These are phyloP conservation scores for Melanotaenia pygmaea DNA, from an alignment of 2,797 vertebrate species.

Conservation along the genomic window DNA sequence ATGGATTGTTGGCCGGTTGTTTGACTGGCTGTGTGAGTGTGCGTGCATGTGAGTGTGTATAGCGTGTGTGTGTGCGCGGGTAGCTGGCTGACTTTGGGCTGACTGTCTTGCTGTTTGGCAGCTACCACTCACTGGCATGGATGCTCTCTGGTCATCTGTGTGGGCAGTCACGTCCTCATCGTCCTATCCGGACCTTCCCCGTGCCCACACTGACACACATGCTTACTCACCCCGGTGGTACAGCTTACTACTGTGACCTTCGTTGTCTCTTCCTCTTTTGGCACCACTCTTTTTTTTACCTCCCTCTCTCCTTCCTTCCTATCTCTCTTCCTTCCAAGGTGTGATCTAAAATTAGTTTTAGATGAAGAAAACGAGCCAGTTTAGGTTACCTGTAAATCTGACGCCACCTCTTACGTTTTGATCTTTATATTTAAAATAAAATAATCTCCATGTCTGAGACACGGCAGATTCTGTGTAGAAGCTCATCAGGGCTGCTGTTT, in stretches of 20 bases:
- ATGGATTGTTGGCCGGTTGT: conserved; percentile 54
- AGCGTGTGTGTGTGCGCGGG: neutral
- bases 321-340: conserved; percentile 26
- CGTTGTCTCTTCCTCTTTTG: conserved; percentile 65
- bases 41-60: neutral
- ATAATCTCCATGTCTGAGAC: neutral
- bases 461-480: neutral
- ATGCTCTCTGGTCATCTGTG: conserved; percentile 66
- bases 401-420: conserved; percentile 1
- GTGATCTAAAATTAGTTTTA: conserved; percentile 59
- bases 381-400: conserved; percentile 47
- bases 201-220: conserved; percentile 17
- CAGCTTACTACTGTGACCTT: conserved; percentile 63
- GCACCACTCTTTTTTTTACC: conserved; percentile 41
- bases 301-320: conserved; percentile 45
- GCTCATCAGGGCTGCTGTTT: neutral
- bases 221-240: conserved; percentile 24
- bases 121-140: conserved; percentile 42
- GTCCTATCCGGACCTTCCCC: conserved; percentile 57
- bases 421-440: neutral
- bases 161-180: conserved; percentile 56
- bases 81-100: conserved; percentile 61
- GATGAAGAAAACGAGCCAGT: conserved; percentile 49
- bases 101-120: conserved; percentile 69
- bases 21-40: conserved; percentile 29